phyloP scores from a whole-genome alignment of 2,113 vertebrate species.

The Fulmarus glacialis region DNA sequence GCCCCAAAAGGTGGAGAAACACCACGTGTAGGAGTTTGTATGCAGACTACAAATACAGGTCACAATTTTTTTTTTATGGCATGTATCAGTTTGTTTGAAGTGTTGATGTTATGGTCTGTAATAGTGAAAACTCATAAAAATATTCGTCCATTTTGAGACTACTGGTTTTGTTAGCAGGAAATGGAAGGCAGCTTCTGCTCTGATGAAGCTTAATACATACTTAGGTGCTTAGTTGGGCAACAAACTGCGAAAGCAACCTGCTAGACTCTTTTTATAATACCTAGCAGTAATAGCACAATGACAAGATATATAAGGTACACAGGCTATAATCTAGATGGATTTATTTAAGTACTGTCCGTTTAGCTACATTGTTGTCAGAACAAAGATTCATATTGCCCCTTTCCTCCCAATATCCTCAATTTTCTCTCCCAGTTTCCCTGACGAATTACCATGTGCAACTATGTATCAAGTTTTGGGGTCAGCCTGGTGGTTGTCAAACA shows the following conservation, averaged over 20 bases:
- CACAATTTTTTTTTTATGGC: neutral
- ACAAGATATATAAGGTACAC: neutral
- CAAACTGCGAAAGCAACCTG: neutral
- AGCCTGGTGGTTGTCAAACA: neutral
- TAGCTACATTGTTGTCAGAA: neutral
- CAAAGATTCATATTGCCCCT: neutral
- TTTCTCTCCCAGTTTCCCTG: neutral
- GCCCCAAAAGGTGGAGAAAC: neutral
- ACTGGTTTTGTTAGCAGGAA: neutral
- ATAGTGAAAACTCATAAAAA: neutral
- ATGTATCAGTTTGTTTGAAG: neutral
- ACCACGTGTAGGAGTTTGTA: fast-evolving
- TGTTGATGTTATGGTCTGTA: neutral
- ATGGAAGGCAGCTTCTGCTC: neutral
- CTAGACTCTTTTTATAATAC: neutral
- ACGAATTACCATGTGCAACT: neutral
- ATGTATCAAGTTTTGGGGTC: neutral
- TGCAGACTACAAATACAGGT: neutral
- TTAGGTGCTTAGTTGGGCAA: neutral
- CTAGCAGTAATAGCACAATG: neutral
- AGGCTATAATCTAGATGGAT: neutral
- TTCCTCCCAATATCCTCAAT: neutral
- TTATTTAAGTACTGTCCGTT: neutral
- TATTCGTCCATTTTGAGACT: neutral
- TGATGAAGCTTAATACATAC: neutral